Conservation (phyloP, 2,888 invertebrate genomes). For the Villa cingulata region DNA sequence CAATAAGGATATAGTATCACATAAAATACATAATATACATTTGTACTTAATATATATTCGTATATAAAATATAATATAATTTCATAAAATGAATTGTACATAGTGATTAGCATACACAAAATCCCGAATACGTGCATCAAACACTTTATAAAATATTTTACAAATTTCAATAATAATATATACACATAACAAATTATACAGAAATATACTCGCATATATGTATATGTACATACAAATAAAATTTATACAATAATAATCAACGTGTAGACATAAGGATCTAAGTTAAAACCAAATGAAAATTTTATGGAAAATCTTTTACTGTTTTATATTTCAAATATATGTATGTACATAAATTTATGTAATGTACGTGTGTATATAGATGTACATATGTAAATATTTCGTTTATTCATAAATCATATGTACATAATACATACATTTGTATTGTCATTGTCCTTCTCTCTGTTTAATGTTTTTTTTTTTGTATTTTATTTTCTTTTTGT, state of each 20-base stretch:
- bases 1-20: too few species aligned
- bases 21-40: too few species aligned
- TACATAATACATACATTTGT: too few species aligned
- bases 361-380: not conserved
- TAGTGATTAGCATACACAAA: conserved; percentile 21
- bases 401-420: too few species aligned
- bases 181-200: too few species aligned
- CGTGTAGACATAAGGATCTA: conserved; percentile 4
- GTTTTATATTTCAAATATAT: not conserved
- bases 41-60: too few species aligned
- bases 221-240: too few species aligned
- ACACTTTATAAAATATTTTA: conserved; percentile 2
- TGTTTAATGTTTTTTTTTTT: too few species aligned
- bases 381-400: not conserved
- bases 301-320: not conserved
- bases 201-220: too few species aligned
- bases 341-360: not conserved
- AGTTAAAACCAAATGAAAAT: not conserved
- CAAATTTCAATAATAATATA: conserved; percentile 2
- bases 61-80: conserved; percentile 1
- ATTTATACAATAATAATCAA: not conserved
- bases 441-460: too few species aligned
- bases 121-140: conserved; percentile 21
- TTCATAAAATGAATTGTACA: conserved; percentile 19
- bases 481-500: too few species aligned